phyloP scores from a whole-genome alignment of 2,113 vertebrate species.

The Regulus satrapa region DNA sequence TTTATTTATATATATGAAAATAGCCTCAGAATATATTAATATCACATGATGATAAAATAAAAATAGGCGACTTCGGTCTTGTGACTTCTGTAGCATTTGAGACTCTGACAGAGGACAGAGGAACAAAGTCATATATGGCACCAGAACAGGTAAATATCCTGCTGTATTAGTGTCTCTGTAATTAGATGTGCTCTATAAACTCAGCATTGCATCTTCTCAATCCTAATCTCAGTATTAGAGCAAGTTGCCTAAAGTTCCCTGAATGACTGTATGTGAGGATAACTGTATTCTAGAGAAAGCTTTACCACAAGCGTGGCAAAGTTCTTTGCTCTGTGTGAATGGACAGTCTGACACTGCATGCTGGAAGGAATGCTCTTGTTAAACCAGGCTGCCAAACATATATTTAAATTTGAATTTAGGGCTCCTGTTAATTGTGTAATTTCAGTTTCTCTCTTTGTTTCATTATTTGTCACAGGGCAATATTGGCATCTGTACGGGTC shows the following conservation, averaged over 20 bases:
- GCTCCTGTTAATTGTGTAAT: not conserved
- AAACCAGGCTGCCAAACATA: not conserved
- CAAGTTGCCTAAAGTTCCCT: not conserved
- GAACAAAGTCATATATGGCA: constrained; percentile 68
- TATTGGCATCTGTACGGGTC: not conserved
- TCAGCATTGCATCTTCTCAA: not conserved
- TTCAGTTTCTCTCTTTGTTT: not conserved
- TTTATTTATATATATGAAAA: not conserved
- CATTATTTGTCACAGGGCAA: not conserved
- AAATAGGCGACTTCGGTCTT: constrained; percentile 91
- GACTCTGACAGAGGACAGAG: constrained; percentile 50
- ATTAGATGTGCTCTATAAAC: not conserved
- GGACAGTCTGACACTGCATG: rapidly evolving
- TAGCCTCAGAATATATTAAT: constrained; percentile 89
- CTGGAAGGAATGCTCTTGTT: not conserved
- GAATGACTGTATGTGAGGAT: not conserved
- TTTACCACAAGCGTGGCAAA: not conserved
- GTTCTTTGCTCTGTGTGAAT: not conserved
- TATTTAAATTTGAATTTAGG: not conserved
- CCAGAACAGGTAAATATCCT: constrained; percentile 72
- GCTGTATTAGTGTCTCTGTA: not conserved
- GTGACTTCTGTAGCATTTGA: constrained; percentile 64
- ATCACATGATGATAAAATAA: constrained; percentile 67
- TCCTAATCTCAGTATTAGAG: not conserved
- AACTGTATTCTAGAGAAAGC: not conserved